Evolutionary conservation across 2,888 invertebrate species (phyloP), one percentile per base, ranked within the genome.

Genomic region (Esperia sulphurella): DNA sequence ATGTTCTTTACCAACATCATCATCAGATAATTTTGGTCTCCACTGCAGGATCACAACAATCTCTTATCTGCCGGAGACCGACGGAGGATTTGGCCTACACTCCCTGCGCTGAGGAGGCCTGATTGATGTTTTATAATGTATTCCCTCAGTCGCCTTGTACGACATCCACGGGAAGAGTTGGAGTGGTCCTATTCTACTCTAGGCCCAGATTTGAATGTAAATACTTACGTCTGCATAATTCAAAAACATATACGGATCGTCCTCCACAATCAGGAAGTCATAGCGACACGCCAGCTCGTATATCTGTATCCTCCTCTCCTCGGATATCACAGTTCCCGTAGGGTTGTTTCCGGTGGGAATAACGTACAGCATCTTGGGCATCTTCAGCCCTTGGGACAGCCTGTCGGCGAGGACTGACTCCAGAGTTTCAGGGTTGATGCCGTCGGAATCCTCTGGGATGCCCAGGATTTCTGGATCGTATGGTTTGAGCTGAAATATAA

Each of bases 221-320:
- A 40, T 40, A 68, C 83, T 82, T 53, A 92, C 93, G 51, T 92
- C 90, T 56, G 91, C 81, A 74, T 94, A 96, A 71, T 94, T 93
- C 66, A 96, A 81, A 69, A 94, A 95, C 79, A 93, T 94, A 66
- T 96, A 96, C 0, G 96, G 95, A 75, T 96, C 96, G 65, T 96
- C 96, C 71, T 96, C 96, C 7, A 96, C 65, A 46, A 96, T 95
- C 8, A 96, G 65, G 33, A 96, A 91, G 78, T 96, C 93, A 72
- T 94, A 95, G 71, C 92, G 90, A 76, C 94, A 94, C 41, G 95
- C 95, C 53, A 96, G 86, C 57, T 92, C 87, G 68, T 96, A 96
- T 40, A 96, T 93, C 75, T 92, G 91, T 53, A 91, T 86, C 51
- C 93, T 91, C 54, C 95, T 89, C 12, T 92, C 91, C 41, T 91